These are phyloP conservation scores for Sceliomorpha sp. DNA, from an alignment of 2,888 invertebrate genomes.

Conservation along the genomic window DNA sequence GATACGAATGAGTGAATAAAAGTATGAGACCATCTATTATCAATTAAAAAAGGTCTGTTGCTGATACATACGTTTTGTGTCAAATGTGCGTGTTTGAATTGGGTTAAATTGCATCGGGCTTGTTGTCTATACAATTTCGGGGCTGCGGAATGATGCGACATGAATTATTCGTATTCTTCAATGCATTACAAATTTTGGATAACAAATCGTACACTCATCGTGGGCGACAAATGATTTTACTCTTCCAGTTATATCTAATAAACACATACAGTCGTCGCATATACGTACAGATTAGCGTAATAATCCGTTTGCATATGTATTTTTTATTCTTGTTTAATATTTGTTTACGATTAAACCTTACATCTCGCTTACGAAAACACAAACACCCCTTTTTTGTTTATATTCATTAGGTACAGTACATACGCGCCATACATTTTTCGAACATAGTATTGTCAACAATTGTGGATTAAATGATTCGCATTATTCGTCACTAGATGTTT, in stretches of 20 bases:
- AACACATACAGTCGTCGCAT: constrained; percentile 70
- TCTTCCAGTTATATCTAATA: constrained; percentile 65
- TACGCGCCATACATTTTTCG: constrained; percentile 74
- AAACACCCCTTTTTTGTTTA: constrained; percentile 66
- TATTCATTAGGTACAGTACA: constrained; percentile 75
- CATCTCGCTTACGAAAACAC: constrained; percentile 70
- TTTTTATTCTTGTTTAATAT: constrained; percentile 42
- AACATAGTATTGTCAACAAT: constrained; percentile 79
- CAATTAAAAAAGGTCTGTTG: constrained; percentile 41
- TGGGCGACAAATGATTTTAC: constrained; percentile 58
- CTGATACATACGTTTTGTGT: constrained; percentile 49
- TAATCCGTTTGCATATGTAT: constrained; percentile 52
- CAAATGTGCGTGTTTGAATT: constrained; percentile 74
- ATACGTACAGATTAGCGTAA: constrained; percentile 64
- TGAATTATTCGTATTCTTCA: constrained; percentile 29
- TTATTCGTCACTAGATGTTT: constrained; percentile 31
- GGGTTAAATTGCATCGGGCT: constrained; percentile 60
- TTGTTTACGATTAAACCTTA: constrained; percentile 58
- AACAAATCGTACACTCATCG: constrained; percentile 60
- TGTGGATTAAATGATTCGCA: constrained; percentile 66
- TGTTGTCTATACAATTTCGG: constrained; percentile 46
- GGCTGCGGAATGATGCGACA: constrained; percentile 57
- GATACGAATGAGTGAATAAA: constrained; percentile 59
- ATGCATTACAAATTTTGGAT: constrained; percentile 61
- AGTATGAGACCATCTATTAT: constrained; percentile 53